These are phyloP conservation scores for Formica aserva DNA, from an alignment of 2,888 invertebrate species.

Conservation along the genomic window DNA sequence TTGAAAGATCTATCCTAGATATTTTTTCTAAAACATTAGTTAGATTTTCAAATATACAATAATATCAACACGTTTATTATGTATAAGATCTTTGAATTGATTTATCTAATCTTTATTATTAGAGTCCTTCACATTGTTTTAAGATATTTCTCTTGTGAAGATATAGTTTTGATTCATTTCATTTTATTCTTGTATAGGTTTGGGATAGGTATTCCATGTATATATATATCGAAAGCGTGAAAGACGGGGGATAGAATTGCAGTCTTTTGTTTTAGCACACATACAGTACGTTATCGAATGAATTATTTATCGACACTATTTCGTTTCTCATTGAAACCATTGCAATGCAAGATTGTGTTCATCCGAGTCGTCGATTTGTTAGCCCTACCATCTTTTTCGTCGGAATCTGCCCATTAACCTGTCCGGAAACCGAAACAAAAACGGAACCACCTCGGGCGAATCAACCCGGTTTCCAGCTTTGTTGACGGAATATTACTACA, in stretches of 20 bases:
- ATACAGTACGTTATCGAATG: not conserved
- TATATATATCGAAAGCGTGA: not conserved
- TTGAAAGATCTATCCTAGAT: not conserved
- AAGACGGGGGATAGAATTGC: not conserved
- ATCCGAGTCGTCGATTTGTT: constrained; percentile 29
- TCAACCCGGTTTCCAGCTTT: constrained; percentile 38
- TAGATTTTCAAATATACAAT: not conserved
- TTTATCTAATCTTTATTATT: not conserved
- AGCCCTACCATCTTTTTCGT: not conserved
- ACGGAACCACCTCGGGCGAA: constrained; percentile 5
- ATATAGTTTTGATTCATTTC: not conserved
- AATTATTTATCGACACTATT: constrained; percentile 24
- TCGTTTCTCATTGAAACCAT: not conserved
- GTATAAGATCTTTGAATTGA: not conserved
- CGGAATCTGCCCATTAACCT: constrained; percentile 19
- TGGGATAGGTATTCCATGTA: not conserved
- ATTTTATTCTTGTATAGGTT: not conserved
- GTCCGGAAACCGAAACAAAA: constrained; percentile 34
- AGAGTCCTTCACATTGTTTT: not conserved
- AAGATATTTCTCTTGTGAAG: not conserved
- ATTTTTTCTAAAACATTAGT: not conserved
- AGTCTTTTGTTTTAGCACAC: not conserved
- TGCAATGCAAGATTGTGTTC: not conserved
- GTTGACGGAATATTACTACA: constrained; percentile 45
- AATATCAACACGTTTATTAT: not conserved